Conservation (phyloP, 2,888 invertebrate species). For the Mythimna albipuncta region DNA sequence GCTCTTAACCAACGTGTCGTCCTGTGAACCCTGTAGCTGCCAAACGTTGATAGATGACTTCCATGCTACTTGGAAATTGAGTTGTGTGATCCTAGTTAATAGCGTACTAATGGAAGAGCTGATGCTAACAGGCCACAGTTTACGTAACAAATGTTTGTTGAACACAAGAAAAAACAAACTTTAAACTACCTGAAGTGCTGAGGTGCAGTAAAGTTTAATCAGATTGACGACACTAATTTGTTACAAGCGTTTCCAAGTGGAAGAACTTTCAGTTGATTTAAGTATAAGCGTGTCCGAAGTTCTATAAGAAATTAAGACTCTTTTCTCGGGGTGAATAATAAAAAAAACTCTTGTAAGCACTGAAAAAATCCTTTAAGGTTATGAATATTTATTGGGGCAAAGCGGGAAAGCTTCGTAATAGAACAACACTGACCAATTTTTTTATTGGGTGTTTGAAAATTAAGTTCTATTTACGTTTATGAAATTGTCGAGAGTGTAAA, state of each 20-base stretch:
- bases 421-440: constrained; percentile 8
- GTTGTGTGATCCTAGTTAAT: constrained; percentile 32
- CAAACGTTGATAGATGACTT: constrained; percentile 74
- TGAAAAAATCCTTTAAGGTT: constrained; percentile 47
- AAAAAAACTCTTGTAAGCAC: constrained; percentile 36
- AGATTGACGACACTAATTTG: constrained; percentile 60
- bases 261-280: constrained; percentile 47
- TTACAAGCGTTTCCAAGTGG: constrained; percentile 40
- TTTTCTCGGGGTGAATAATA: constrained; percentile 46
- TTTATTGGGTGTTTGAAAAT: constrained; percentile 44
- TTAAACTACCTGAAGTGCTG: constrained; percentile 26
- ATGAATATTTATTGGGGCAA: constrained; percentile 44
- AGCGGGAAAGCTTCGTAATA: constrained; percentile 1
- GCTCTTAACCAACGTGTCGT: constrained; percentile 57
- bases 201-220: constrained; percentile 41
- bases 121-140: constrained; percentile 17
- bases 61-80: constrained; percentile 54
- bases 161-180: constrained; percentile 36
- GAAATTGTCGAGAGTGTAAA: constrained; percentile 66
- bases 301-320: constrained; percentile 49
- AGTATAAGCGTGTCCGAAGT: constrained; percentile 40
- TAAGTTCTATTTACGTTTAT: constrained; percentile 66
- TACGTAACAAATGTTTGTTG: constrained; percentile 25
- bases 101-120: constrained; percentile 32
- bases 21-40: constrained; percentile 64